Percentiles rank a stretch among this genome's conserved stretches.
phyloP scores from a whole-genome alignment of 1,140 invertebrate species.

The Aplysia californica region DNA sequence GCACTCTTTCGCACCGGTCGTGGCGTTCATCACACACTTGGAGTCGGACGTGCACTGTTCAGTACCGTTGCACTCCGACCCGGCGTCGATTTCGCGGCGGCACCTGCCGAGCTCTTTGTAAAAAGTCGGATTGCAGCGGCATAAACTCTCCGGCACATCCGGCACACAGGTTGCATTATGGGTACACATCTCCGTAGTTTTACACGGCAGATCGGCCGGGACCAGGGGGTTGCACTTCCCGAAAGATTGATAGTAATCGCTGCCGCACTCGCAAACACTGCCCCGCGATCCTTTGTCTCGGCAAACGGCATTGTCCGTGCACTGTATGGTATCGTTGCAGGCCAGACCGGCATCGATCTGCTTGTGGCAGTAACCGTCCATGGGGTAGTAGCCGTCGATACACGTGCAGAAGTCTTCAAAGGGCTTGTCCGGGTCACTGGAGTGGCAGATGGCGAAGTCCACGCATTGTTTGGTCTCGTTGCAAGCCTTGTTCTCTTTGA shows the following conservation, averaged over 20 bases:
- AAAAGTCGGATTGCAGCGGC: constrained; percentile 18
- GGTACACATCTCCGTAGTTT: neutral
- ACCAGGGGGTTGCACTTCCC: constrained; percentile 16
- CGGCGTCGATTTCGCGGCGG: constrained; percentile 12
- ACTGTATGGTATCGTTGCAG: constrained; percentile 9
- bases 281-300: neutral
- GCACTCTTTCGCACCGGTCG: neutral
- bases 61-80: constrained; percentile 23
- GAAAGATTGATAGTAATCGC: constrained; percentile 25
- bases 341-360: constrained; percentile 25
- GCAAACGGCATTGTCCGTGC: constrained; percentile 20
- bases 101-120: constrained; percentile 29
- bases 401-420: neutral
- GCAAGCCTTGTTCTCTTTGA: constrained; percentile 3
- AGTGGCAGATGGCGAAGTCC: constrained; percentile 17
- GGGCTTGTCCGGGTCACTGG: neutral
- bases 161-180: constrained; percentile 10
- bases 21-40: neutral
- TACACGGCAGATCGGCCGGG: neutral
- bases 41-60: constrained; percentile 27
- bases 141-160: constrained; percentile 7
- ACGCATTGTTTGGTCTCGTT: constrained; percentile 30
- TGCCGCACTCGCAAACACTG: constrained; percentile 18
- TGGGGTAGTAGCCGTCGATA: constrained; percentile 21
- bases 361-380: constrained; percentile 6